A percentile compares a stretch with the other conserved stretches of the same genome.
phyloP scores from a whole-genome alignment of 2,888 invertebrate genomes.

The Drosophila acutilabella region DNA sequence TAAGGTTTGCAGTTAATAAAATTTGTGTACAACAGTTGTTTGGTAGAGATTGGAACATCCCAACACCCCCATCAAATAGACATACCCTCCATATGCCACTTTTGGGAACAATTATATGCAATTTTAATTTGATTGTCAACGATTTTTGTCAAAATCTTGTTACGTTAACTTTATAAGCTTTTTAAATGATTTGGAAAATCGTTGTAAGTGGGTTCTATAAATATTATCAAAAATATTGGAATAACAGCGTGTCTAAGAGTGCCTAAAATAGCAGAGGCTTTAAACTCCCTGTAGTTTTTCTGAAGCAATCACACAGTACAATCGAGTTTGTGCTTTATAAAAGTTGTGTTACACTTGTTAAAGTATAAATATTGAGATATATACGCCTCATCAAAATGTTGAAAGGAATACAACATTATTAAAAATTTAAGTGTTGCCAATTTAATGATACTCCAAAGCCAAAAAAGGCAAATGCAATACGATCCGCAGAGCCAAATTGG shows the following conservation, averaged over 20 bases:
- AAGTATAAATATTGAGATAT: constrained; percentile 10
- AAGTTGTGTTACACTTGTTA: not conserved
- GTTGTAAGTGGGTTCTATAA: not conserved
- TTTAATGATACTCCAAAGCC: constrained; percentile 32
- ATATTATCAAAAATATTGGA: not conserved
- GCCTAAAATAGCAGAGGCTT: too few relatives aligned
- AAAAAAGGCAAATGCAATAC: constrained; percentile 65
- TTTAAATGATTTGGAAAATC: constrained; percentile 8
- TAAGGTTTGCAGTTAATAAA: constrained; percentile 85
- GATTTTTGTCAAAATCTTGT: constrained; percentile 54
- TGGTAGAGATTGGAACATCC: constrained; percentile 26
- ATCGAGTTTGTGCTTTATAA: not conserved
- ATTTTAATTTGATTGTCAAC: constrained; percentile 77
- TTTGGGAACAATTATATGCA: constrained; percentile 75
- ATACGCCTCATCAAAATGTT: constrained; percentile 9
- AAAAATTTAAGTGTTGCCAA: constrained; percentile 81
- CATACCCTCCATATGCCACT: constrained; percentile 66
- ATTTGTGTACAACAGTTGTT: constrained; percentile 73
- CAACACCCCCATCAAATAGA: constrained; percentile 18
- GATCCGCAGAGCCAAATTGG: constrained; percentile 46
- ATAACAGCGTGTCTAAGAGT: too few relatives aligned
- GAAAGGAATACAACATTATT: constrained; percentile 69
- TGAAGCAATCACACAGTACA: too few relatives aligned
- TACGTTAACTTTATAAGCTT: constrained; percentile 11
- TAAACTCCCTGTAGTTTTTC: too few relatives aligned